Conservation (phyloP, 1,140 invertebrate genomes). For the Bombus confusus region DNA sequence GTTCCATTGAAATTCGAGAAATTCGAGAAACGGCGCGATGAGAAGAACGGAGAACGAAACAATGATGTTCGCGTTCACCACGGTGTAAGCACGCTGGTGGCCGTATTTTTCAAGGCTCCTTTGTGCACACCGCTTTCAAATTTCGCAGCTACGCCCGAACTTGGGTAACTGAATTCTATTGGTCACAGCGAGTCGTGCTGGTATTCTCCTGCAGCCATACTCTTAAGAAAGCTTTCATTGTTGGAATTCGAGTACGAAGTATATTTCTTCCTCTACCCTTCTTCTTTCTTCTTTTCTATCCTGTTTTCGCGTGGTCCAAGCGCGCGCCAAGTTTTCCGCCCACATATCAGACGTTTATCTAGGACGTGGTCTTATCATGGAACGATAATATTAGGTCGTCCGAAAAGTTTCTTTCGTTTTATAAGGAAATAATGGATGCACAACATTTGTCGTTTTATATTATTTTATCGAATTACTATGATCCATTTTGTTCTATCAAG, state of each 20-base stretch:
- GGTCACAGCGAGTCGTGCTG: conserved; percentile 28
- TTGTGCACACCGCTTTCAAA: conserved; percentile 47
- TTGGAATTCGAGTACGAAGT: conserved; percentile 54
- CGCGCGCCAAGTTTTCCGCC: not conserved
- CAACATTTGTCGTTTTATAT: too few species aligned
- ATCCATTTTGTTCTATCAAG: too few species aligned
- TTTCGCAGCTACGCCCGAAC: conserved; percentile 52
- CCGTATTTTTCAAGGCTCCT: conserved; percentile 49
- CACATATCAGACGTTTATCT: conserved; percentile 52
- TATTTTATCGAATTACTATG: too few species aligned
- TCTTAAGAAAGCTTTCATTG: conserved; percentile 65
- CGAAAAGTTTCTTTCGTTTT: too few species aligned
- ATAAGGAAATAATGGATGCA: too few species aligned
- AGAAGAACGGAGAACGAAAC: conserved; percentile 18
- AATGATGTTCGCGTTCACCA: conserved; percentile 18
- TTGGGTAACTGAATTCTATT: conserved; percentile 62
- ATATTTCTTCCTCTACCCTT: not conserved
- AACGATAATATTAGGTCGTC: too few species aligned
- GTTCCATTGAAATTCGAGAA: conserved; percentile 24
- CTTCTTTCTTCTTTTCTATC: not conserved
- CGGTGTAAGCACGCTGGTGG: not conserved
- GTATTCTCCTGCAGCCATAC: conserved; percentile 22
- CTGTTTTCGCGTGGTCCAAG: conserved; percentile 6
- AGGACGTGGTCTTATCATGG: conserved; percentile 53
- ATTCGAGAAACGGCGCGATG: conserved; percentile 5